Percentiles rank a stretch among this genome's conserved stretches.
Conservation (phyloP, 2,888 invertebrate genomes). For the Subacronicta megacephala region DNA sequence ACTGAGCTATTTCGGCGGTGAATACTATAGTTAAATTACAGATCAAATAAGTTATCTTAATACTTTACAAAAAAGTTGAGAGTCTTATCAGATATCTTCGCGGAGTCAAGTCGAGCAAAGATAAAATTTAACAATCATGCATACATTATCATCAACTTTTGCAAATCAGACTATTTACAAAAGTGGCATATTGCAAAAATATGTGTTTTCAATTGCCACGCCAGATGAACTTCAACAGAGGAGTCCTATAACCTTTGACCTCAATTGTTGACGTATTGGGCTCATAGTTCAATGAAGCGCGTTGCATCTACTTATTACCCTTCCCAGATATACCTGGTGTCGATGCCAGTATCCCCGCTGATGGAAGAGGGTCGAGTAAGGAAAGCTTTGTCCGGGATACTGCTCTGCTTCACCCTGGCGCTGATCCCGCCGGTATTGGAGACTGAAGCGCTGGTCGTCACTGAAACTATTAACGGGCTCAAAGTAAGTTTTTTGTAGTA, state of each 20-base stretch:
- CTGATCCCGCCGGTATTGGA: constrained; percentile 79
- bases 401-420: constrained; percentile 77
- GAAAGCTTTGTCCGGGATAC: constrained; percentile 69
- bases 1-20: constrained; percentile 53
- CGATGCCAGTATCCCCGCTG: constrained; percentile 82
- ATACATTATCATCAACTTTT: too few species aligned
- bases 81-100: background rate
- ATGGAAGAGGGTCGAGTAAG: constrained; percentile 73
- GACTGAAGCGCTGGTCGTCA: constrained; percentile 73
- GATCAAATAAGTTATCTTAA: too few species aligned
- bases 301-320: background rate
- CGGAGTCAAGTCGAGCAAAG: background rate
- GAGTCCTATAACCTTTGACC: too few species aligned
- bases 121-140: too few species aligned
- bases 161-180: too few species aligned
- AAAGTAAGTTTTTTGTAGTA: constrained; percentile 64
- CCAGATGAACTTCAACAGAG: too few species aligned
- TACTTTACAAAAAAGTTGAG: too few species aligned
- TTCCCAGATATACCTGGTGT: constrained; percentile 68
- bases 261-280: too few species aligned
- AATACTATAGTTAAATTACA: too few species aligned
- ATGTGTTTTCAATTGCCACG: too few species aligned
- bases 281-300: background rate
- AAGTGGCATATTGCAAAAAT: too few species aligned
- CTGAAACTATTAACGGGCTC: constrained; percentile 69